phyloP scores from a whole-genome alignment of 2,113 vertebrate species.

The Datnioides undecimradiatus region DNA sequence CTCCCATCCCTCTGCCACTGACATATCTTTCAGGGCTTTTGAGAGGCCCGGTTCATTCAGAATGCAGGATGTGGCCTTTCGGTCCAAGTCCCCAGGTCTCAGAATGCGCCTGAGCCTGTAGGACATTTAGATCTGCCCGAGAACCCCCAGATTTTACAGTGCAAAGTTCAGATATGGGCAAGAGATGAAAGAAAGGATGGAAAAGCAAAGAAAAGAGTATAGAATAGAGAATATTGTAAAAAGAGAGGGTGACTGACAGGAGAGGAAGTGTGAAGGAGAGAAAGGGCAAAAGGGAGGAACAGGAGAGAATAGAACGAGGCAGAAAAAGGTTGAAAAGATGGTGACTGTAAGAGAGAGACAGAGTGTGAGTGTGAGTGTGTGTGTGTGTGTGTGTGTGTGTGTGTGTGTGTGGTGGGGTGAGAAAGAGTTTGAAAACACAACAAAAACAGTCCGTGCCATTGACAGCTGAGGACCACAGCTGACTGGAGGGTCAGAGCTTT shows the following conservation, averaged over 20 bases:
- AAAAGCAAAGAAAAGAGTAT: neutral
- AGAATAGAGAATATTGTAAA: neutral
- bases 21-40: constrained; percentile 14
- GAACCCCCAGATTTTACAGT: neutral
- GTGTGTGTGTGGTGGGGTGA: too few relatives aligned
- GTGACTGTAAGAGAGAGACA: neutral
- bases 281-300: neutral
- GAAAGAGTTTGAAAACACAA: neutral
- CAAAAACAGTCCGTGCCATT: neutral
- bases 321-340: constrained; percentile 1
- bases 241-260: neutral
- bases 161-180: neutral
- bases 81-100: constrained; percentile 22
- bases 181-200: neutral
- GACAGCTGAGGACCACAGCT: constrained; percentile 51
- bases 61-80: constrained; percentile 43
- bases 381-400: too few relatives aligned
- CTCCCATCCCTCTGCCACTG: neutral
- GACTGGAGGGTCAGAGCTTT: constrained; percentile 58
- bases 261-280: neutral
- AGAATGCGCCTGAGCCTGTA: constrained; percentile 20
- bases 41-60: constrained; percentile 24
- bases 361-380: too few relatives aligned
- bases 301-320: neutral
- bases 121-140: constrained; percentile 17